Evolutionary conservation across 2,113 vertebrate species (phyloP), one percentile per base, ranked within the genome.

Genomic region (Scolopax mira): DNA sequence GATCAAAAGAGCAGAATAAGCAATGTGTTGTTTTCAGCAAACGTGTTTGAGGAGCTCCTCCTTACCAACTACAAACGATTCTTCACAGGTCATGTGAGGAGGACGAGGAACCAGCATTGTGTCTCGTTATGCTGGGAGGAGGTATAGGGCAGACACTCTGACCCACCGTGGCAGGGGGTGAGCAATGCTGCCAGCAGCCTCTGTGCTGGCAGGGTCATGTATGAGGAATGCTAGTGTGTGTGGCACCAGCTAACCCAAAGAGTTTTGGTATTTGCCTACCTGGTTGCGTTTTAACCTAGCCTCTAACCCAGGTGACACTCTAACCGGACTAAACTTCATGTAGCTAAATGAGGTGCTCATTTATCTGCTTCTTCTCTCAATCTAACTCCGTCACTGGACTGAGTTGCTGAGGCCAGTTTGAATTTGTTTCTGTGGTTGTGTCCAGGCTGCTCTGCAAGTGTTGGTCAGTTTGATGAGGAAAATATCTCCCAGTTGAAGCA

Each of bases 31-130:
- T 79, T 79, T 80, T 81, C 79, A 71, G 39, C 62, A 66, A 39
- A 11, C 0, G 0, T 58, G 35, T 69, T 82, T n/a, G 39, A 85
- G 51, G 46, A 72, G 49, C 87, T 96, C 61, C 89, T 73, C 90
- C 94, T 97, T 96, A 96, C 92, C 90, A 92, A 79, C 87, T 96
- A 28, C 91, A 92, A 94, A 97, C 65, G 80, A 97, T 98, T 99
- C 96, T 98, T 98, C 97, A 58, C 99, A 99, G 99, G 98, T 99
- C 99, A 97, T 98, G 96, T 98, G 99, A 98, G 97, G 98, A 99
- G 97, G 98, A 98, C 21, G 98, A 97, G 82, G 98, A 98, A 91
- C 96, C 98, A 91, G 97, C 98, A 67, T 96, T 99, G 44, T 98
- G 98, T 98, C 98, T 98, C 60, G 52, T 98, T 98, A 95, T 98